Percentiles rank a stretch among this genome's conserved stretches.
Conservation (phyloP, 2,888 invertebrate species). For the Cataglyphis rosenhaueri region DNA sequence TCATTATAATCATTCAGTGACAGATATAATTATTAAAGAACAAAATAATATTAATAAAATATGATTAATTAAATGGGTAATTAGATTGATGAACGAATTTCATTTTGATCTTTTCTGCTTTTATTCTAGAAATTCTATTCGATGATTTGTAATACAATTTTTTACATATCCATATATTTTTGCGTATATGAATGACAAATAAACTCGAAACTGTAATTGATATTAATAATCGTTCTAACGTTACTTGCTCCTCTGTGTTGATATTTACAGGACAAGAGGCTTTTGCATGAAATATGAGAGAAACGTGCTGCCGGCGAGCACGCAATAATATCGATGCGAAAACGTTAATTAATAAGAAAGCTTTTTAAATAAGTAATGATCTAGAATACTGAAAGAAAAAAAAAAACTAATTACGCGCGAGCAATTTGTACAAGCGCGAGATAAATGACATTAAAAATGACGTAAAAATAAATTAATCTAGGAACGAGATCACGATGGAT, state of each 20-base stretch:
- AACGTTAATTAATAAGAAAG: constrained; percentile 22
- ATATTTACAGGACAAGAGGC: constrained; percentile 34
- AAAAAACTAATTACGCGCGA: neutral
- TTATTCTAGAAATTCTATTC: neutral
- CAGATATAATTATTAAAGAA: neutral
- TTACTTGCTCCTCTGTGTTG: neutral
- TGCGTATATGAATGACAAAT: neutral
- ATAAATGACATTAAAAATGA: neutral
- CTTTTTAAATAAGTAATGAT: constrained; percentile 3
- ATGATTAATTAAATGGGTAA: neutral
- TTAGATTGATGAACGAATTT: neutral
- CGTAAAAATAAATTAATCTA: neutral
- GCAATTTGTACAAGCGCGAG: neutral
- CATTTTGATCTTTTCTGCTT: neutral
- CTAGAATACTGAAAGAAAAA: neutral
- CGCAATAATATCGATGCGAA: constrained; percentile 16
- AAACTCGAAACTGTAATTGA: neutral
- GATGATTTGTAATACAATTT: neutral
- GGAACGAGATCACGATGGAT: neutral
- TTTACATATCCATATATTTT: neutral
- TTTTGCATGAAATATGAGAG: constrained; percentile 22
- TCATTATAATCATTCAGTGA: neutral
- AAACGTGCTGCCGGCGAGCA: constrained; percentile 6
- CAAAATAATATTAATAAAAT: neutral
- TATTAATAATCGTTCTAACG: neutral